phyloP scores from a whole-genome alignment of 2,888 invertebrate species.

The Bimastos eiseni region DNA sequence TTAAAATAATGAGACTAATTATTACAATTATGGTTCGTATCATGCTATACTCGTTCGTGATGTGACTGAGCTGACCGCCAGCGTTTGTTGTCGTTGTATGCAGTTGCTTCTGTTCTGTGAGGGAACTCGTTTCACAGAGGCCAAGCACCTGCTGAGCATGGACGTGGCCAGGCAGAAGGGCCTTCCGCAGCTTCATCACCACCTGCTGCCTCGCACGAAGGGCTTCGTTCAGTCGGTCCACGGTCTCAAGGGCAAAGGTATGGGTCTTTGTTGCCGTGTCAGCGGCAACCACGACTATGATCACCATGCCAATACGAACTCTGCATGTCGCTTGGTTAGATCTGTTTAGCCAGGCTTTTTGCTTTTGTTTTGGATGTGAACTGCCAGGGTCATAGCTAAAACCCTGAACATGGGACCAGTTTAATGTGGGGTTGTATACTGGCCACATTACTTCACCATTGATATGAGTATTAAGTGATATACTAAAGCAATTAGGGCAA shows the following conservation, averaged over 20 bases:
- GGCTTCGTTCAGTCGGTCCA: conserved; percentile 87
- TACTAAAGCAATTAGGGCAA: not conserved
- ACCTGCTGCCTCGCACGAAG: conserved; percentile 89
- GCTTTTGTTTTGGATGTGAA: not conserved
- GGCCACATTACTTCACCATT: too few species aligned
- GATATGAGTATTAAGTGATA: not conserved
- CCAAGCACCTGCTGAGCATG: conserved; percentile 83
- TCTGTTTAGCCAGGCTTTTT: not conserved
- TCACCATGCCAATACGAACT: not conserved
- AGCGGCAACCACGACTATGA: not conserved
- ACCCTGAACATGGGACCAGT: not conserved
- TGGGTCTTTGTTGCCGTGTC: not conserved
- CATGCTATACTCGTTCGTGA: not conserved
- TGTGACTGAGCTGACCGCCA: not conserved
- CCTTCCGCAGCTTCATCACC: conserved; percentile 81
- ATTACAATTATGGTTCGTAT: not conserved
- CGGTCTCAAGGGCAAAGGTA: conserved; percentile 71
- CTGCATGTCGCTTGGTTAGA: too few species aligned
- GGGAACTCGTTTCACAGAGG: conserved; percentile 85
- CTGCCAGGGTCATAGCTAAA: not conserved
- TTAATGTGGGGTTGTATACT: not conserved
- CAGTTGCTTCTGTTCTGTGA: conserved; percentile 87
- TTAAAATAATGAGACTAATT: not conserved
- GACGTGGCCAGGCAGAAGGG: conserved; percentile 85
- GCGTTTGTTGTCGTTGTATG: conserved; percentile 34